Base-by-base conservation (phyloP, 2,888 invertebrate genomes). In the Nyleta sp. region DNA sequence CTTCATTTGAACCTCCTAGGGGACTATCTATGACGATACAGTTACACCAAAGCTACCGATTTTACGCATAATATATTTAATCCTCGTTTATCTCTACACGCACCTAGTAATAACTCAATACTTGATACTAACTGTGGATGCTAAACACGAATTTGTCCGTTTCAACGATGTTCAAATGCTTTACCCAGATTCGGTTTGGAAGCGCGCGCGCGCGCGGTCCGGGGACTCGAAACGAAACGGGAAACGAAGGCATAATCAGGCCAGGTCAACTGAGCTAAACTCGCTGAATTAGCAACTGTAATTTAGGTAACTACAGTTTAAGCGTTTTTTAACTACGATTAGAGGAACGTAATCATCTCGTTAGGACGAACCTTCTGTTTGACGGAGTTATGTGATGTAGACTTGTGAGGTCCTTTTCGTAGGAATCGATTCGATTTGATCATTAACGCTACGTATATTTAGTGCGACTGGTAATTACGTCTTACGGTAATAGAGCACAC, bases 11-110 rank as follows among this genome's bases (percentile, higher is more conserved):
- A 70, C 64, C 50, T 62, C 68, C 35, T 50, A 52, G 57, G 50
- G 57, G 38, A 33, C 60, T 60, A 67, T 31, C 60, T 35, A 65
- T 44, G 44, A 65, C 60, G 67, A 60, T 62, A 57, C 68, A 75
- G 68, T 62, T 75, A 68, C 35, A 68, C 62, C 75, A 75, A 75
- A 75, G 75, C 75, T 75, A 68, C 22, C 40, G 22, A 68, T 42
- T 65, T 67, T 52, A 57, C 20, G 53, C 53, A 60, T 60, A 59
- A 73, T 74, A 35, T 35, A 65, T 65, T 72, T 64, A 64, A 53
- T 55, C 15, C 24, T 52, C 44, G 20, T 64, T 74, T 52, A 67
- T 15, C 20, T 44, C 10, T 62, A 44, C 40, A 40, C 64, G 57
- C 64, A 75, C 59, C 10, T 75, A 53, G 22, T 62, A 52, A 31